Evolutionary conservation across 2,888 invertebrate genomes (phyloP), one percentile per base, ranked within the genome.

Genomic region (Pemphredon lugubris): DNA sequence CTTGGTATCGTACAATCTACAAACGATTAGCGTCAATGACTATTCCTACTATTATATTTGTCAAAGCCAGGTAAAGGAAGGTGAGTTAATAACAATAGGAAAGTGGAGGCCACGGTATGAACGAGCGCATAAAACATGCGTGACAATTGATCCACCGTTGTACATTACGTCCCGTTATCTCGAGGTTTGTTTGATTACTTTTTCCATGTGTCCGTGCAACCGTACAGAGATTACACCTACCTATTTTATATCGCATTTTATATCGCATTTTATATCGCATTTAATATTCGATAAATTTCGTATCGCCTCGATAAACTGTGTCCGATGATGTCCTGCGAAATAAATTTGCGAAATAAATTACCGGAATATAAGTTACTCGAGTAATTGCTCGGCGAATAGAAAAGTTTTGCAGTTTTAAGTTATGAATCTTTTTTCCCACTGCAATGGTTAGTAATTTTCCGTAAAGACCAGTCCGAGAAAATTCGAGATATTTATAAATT

Each of bases 401-500:
- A 6, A 9, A 2, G 30, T 2, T 9, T 1, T 30, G 1, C 9
- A 6, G 30, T 30, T 30, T 1, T 9, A 30, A 30, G 9, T 30
- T 1, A 30, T 2, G 2, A 9, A 30, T 30, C 6, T 30, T n/a
- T n/a, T n/a, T n/a, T n/a, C n/a, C n/a, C n/a, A n/a, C n/a, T n/a
- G n/a, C n/a, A n/a, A 30, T 16, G 32, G 51, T 44, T 32, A 30
- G 60, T 50, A 57, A 68, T 54, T 66, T 75, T 63, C 66, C 61
- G 42, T 4, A 30, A 7, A 16, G n/a, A 6, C 30, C 9, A 44
- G 23, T 18, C 14, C 11, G 14, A 16, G 16, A 55, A 60, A 1
- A 5, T 39, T 37, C 53, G 23, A 11, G 45, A 51, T 70, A 77
- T 73, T 63, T 70, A 69, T 61, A 67, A 64, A 55, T 50, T 44